phyloP scores from a whole-genome alignment of 2,888 invertebrate species.

The Scaptomyza reducta region DNA sequence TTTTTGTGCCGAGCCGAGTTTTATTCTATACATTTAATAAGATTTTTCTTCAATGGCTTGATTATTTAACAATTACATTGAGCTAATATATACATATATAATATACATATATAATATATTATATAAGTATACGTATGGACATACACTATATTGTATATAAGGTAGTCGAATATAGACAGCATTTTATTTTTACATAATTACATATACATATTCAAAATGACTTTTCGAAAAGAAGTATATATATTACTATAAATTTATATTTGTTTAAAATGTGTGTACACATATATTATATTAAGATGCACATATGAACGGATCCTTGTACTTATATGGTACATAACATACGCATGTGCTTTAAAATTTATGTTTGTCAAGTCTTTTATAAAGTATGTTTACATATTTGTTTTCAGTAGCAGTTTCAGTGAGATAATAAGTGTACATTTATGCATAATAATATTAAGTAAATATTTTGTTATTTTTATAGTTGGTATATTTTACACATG shows the following conservation, averaged over 20 bases:
- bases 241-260: slow-evolving; percentile 32
- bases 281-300: slow-evolving; percentile 28
- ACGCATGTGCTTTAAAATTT: background rate
- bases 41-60: slow-evolving; percentile 17
- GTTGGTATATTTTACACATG: slow-evolving; percentile 30
- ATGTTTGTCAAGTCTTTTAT: slow-evolving; percentile 26
- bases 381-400: slow-evolving; percentile 18
- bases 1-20: slow-evolving; percentile 28
- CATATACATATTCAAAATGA: slow-evolving; percentile 30
- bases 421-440: slow-evolving; percentile 25
- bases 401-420: slow-evolving; percentile 23
- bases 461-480: slow-evolving; percentile 4
- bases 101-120: no score
- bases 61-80: slow-evolving; percentile 27
- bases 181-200: slow-evolving; percentile 17
- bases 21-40: slow-evolving; percentile 17
- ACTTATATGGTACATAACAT: background rate
- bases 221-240: slow-evolving; percentile 23
- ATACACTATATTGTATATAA: slow-evolving; percentile 14
- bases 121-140: background rate
- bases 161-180: slow-evolving; percentile 1
- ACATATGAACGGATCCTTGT: slow-evolving; percentile 1
- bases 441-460: slow-evolving; percentile 10
- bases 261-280: slow-evolving; percentile 18
- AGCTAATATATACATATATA: slow-evolving; percentile 16